Conservation (phyloP, 2,113 vertebrate genomes). For the Progne subis region DNA sequence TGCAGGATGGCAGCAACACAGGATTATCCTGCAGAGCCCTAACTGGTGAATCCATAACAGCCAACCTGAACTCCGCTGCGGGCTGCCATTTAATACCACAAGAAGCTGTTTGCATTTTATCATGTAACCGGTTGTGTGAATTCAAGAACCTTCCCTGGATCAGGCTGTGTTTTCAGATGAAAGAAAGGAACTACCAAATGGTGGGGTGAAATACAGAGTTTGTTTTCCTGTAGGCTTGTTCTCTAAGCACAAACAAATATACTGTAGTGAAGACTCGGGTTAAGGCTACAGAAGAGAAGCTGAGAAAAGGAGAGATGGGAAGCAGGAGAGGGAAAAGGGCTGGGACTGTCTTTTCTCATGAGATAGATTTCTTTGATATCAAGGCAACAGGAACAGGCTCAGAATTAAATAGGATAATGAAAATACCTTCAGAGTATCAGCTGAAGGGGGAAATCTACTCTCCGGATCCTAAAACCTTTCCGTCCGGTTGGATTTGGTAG, state of each 20-base stretch:
- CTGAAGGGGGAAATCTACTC: background rate
- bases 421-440: background rate
- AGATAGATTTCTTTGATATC: background rate
- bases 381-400: background rate
- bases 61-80: constrained; percentile 62
- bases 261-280: background rate
- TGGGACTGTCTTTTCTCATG: background rate
- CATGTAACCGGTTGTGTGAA: constrained; percentile 49
- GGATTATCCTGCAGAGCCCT: constrained; percentile 68
- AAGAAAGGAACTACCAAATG: constrained; percentile 54
- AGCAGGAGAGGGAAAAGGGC: background rate
- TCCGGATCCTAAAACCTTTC: background rate
- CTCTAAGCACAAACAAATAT: constrained; percentile 27
- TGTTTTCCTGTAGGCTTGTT: constrained; percentile 43
- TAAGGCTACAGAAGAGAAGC: background rate
- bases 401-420: background rate
- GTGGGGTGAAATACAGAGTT: constrained; percentile 25
- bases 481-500: background rate
- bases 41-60: constrained; percentile 50
- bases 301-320: background rate
- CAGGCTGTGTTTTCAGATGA: constrained; percentile 51
- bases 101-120: constrained; percentile 66
- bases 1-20: constrained; percentile 63
- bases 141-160: constrained; percentile 43
- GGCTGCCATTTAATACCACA: constrained; percentile 61